Evolutionary conservation across 1,140 invertebrate genomes (phyloP).

Genomic region (Macrostomum lignano): DNA sequence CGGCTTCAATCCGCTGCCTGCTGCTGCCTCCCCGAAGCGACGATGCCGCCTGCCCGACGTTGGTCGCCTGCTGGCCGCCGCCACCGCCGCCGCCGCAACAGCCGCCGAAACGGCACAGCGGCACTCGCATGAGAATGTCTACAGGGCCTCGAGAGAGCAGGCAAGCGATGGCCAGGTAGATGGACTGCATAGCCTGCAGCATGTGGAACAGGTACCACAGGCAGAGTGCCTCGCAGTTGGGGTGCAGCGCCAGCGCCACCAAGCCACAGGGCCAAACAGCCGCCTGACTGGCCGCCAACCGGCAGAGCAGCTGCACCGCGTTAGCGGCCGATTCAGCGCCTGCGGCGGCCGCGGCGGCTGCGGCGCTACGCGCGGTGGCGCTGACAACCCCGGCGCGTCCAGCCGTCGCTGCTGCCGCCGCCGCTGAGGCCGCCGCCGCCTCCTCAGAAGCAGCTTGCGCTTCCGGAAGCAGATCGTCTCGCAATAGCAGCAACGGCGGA

Average conservation of each 20-base stretch:
- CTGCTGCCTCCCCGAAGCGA: conserved; percentile 15
- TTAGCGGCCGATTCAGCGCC: no score
- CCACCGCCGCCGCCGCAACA: conserved; percentile 8
- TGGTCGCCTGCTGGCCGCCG: conserved; percentile 14
- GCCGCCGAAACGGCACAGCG: neutral
- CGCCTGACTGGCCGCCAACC: conserved; percentile 16
- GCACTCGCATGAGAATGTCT: conserved; percentile 8
- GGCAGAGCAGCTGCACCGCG: no score
- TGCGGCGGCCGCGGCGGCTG: no score
- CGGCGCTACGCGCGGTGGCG: no score
- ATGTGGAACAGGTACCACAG: conserved; percentile 14
- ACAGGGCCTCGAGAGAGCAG: conserved; percentile 12
- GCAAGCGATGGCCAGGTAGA: conserved; percentile 14
- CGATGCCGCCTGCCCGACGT: conserved; percentile 16
- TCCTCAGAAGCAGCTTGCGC: no score
- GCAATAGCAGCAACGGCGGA: no score
- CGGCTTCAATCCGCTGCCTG: conserved; percentile 14
- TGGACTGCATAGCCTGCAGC: conserved; percentile 18
- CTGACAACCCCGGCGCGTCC: no score
- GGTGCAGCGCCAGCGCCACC: conserved; percentile 14
- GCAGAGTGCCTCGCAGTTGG: conserved; percentile 17
- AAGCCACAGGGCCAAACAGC: conserved; percentile 13
- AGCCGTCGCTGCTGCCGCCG: no score
- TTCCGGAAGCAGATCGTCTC: no score
- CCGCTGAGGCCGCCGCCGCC: no score